Base-by-base conservation (phyloP, 1,140 invertebrate species). In the Centruroides vittatus region DNA sequence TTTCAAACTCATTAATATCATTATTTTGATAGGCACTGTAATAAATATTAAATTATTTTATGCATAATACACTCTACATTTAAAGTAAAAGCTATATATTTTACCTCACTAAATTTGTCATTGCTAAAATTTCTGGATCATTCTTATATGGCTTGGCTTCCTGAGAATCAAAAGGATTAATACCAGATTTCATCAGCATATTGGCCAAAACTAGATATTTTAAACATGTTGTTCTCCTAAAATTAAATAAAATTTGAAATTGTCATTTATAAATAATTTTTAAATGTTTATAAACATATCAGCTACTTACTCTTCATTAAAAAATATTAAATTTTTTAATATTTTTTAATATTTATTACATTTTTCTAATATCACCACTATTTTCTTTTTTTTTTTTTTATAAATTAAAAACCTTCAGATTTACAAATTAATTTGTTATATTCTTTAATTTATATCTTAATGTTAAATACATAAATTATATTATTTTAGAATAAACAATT, bases 81-180 rank as follows among this genome's bases (percentile, higher is more conserved):
- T 13, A 46, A 56, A 46, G 3, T 56, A 36, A 13, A 36, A 36
- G 23, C 10, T 41, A n/a, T 10, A 10, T 9, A 41, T 52, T 34
- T 55, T 52, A 78, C 73, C 89, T 89, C 12, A 99, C 95, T 68
- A 99, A 79, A 77, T 99, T 97, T 7, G 96, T 99, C 94, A 99
- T 99, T 3, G 96, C 96, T 60, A 99, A 77, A 70, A 99, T 98
- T 79, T 99, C 96, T 5, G 94, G 92, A 78, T 99, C 95, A 75
- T 98, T 98, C 77, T 98, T 98, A 71, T 99, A 99, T 0, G 97
- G 94, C 73, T 99, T 99, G 0, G 96, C 96, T 81, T 99, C 97
- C 82, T 99, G 96, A 3, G 93, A 98, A 78, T 99, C 96, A 76
- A 99, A 99, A 5, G 97, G 97, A 79, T 99, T 99, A 60, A 99